Conservation (phyloP, 1,140 invertebrate species). For the Tetragnatha versicolor region DNA sequence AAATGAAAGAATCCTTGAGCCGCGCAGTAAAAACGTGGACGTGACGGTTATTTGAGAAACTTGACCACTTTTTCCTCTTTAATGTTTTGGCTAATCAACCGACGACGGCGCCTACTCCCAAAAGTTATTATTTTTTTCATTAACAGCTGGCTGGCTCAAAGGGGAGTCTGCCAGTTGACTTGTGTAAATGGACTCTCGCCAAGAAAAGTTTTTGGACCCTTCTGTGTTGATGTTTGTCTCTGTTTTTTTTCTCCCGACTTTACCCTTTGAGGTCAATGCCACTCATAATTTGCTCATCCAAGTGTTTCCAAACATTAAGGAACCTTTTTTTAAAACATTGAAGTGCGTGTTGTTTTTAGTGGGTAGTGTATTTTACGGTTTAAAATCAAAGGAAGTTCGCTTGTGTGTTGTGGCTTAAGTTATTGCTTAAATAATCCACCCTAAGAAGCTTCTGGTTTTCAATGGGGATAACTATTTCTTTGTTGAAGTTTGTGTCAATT, state of each 20-base stretch:
- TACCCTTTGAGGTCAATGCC: not conserved
- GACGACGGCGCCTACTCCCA: constrained; percentile 1
- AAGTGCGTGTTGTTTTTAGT: not conserved
- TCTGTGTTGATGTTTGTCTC: not conserved
- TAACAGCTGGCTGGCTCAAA: not conserved
- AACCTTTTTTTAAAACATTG: not conserved
- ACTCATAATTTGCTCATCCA: not conserved
- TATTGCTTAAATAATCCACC: no score
- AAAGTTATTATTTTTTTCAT: not conserved
- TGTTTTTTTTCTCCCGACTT: not conserved
- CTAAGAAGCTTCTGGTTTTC: no score
- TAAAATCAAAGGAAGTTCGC: no score
- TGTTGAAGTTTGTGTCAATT: no score
- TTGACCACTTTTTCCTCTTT: no score
- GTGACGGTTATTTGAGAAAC: no score
- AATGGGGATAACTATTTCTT: no score
- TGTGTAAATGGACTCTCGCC: not conserved
- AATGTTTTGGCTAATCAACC: constrained; percentile 17
- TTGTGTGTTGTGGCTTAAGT: no score
- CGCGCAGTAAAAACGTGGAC: no score
- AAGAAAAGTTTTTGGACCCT: not conserved
- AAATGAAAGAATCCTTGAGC: no score
- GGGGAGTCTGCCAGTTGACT: not conserved
- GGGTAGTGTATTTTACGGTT: no score
- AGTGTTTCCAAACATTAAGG: not conserved